Percentiles rank a stretch among this genome's conserved stretches.
These are phyloP conservation scores for Cerastis rubricosa DNA, from an alignment of 2,888 invertebrate species.

Conservation along the genomic window DNA sequence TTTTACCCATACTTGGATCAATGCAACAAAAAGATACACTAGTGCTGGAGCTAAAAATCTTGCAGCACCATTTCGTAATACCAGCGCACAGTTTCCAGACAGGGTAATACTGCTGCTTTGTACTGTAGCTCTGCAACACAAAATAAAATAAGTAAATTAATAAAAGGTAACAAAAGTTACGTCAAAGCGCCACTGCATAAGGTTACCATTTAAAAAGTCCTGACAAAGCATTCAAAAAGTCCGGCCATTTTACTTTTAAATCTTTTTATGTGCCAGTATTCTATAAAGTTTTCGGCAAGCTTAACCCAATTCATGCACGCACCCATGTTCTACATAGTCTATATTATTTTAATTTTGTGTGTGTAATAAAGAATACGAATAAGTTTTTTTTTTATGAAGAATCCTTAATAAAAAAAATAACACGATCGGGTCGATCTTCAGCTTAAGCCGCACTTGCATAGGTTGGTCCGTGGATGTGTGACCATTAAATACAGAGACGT, in stretches of 20 bases:
- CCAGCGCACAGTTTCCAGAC: constrained; percentile 41
- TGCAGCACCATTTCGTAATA: neutral
- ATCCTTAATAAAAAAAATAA: neutral
- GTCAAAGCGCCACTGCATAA: neutral
- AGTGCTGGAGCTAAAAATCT: constrained; percentile 24
- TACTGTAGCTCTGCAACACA: constrained; percentile 15
- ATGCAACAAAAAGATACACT: constrained; percentile 8
- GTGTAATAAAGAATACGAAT: too few relatives aligned
- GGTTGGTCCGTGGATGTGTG: neutral
- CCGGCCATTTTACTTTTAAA: neutral
- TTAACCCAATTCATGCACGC: too few relatives aligned
- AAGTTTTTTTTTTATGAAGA: neutral
- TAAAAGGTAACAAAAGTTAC: neutral
- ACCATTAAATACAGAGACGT: too few relatives aligned
- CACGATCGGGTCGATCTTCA: neutral
- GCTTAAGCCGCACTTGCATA: neutral
- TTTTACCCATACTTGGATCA: constrained; percentile 10
- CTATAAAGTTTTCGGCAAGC: too few relatives aligned
- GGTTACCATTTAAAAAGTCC: neutral
- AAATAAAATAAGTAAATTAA: neutral
- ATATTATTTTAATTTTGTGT: too few relatives aligned
- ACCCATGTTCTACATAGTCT: too few relatives aligned
- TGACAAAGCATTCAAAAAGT: neutral
- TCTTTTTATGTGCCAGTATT: neutral
- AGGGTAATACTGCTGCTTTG: neutral